These are phyloP conservation scores for Hyposmocoma kahamanoa DNA, from an alignment of 1,140 invertebrate genomes.

Conservation along the genomic window DNA sequence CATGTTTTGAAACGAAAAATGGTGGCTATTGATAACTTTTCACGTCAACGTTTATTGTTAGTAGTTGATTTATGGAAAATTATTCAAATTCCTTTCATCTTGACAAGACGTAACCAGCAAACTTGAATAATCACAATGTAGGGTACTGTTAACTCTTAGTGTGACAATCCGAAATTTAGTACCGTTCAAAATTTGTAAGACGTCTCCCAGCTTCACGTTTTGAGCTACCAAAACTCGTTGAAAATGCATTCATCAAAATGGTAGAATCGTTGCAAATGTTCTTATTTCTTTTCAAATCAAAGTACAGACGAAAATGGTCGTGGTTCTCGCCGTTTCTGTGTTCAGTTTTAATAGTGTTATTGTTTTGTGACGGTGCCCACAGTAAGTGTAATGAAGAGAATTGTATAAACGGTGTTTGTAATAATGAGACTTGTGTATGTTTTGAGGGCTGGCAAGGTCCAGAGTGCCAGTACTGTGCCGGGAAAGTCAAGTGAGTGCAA, in stretches of 20 bases:
- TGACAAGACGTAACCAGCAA: background rate
- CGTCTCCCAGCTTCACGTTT: conserved; percentile 57
- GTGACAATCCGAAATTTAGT: conserved; percentile 53
- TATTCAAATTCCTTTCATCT: background rate
- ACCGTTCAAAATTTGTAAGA: conserved; percentile 67
- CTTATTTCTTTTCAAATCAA: conserved; percentile 88
- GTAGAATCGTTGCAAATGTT: conserved; percentile 87
- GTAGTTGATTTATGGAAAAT: background rate
- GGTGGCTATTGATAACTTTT: background rate
- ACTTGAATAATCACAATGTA: background rate
- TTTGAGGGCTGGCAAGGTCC: conserved; percentile 91
- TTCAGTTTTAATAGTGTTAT: conserved; percentile 72
- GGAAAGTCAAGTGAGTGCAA: conserved; percentile 88
- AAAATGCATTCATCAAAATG: conserved; percentile 79
- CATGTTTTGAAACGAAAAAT: too few relatives aligned
- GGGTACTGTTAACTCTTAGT: conserved; percentile 12
- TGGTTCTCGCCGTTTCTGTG: conserved; percentile 71
- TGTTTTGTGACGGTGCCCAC: conserved; percentile 68
- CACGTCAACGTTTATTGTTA: background rate
- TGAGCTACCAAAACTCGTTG: conserved; percentile 65
- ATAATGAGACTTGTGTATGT: conserved; percentile 90
- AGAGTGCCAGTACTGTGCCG: conserved; percentile 91
- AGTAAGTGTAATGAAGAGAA: conserved; percentile 71
- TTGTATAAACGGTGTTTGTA: conserved; percentile 76
- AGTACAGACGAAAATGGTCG: conserved; percentile 83